Conservation (phyloP, 2,797 vertebrate species). For the Gymnodraco acuticeps region DNA sequence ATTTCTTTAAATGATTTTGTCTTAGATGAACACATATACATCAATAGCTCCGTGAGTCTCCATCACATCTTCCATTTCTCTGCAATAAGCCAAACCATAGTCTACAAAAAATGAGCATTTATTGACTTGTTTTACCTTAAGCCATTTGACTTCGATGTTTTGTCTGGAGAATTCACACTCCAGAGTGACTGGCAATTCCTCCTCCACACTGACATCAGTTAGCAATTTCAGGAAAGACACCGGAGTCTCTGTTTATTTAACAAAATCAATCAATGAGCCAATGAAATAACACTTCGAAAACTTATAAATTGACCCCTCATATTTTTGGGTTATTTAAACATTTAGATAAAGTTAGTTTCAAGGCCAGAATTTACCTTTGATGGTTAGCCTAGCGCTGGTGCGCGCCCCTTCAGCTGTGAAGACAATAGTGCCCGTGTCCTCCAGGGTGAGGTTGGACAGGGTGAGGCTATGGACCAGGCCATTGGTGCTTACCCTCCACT, state of each 20-base stretch:
- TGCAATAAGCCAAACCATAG: neutral
- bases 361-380: conserved; percentile 84
- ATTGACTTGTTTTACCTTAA: conserved; percentile 85
- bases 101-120: neutral
- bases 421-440: conserved; percentile 90
- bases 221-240: conserved; percentile 87
- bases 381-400: conserved; percentile 87
- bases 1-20: no score
- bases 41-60: no score
- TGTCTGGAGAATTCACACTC: conserved; percentile 94
- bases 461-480: conserved; percentile 88
- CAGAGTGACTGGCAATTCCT: conserved; percentile 87
- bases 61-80: neutral
- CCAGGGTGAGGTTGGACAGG: conserved; percentile 87
- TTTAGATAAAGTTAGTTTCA: neutral
- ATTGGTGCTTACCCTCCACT: conserved; percentile 84
- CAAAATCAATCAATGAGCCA: conserved; percentile 12
- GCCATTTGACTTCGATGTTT: conserved; percentile 89
- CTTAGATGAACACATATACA: no score
- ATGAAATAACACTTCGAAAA: neutral
- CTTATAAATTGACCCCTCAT: neutral
- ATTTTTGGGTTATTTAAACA: neutral
- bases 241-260: conserved; percentile 87
- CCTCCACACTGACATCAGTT: conserved; percentile 86
- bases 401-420: conserved; percentile 90